Base-by-base conservation (phyloP, 2,888 invertebrate species). In the Linyphia triangularis region DNA sequence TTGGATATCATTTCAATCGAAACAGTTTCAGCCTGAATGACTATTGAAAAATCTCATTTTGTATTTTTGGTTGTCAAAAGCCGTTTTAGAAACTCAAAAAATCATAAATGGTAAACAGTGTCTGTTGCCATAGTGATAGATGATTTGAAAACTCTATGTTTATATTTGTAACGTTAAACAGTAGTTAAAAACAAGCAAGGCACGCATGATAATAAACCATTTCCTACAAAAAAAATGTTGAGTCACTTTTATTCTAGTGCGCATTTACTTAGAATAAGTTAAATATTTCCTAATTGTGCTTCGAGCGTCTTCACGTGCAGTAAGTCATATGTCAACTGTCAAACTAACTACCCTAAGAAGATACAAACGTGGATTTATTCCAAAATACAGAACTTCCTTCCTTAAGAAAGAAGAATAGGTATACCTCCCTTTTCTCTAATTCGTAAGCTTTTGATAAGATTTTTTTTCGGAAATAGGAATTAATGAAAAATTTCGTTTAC, bases 81-180 rank as follows among this genome's bases (percentile, higher is more conserved):
- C 13, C 51, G 13, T n/a, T 51, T 51, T n/a, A 51, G 51, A 51
- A 51, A 51, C n/a, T 51, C 51, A 13, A 51, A n/a, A 51, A 51
- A 16, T 51, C n/a, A 51, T n/a, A 51, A 51, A 51, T 16, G 5
- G 51, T 16, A 51, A 51, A 51, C 51, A 51, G n/a, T 51, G 51
- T 26, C 30, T 43, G 77, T 69, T 77, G 69, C 40, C 85, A 85
- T 85, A 69, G 85, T 28, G 61, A 85, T 77, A 69, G 77, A 85
- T 85, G 75, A 85, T 59, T 57, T 59, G 19, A 59, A 40, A 85
- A 16, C 24, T 22, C 28, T n/a, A 24, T 70, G 75, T 75, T 57
- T 73, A 24, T 84, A 67, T 40, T 83, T 43, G 40, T 28, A 33
- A n/a, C 83, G 19, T 75, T 51, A 84, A 63, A 65, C 73, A 65